These are phyloP conservation scores for Chymomyza amoena DNA, from an alignment of 2,888 invertebrate species.

Conservation along the genomic window DNA sequence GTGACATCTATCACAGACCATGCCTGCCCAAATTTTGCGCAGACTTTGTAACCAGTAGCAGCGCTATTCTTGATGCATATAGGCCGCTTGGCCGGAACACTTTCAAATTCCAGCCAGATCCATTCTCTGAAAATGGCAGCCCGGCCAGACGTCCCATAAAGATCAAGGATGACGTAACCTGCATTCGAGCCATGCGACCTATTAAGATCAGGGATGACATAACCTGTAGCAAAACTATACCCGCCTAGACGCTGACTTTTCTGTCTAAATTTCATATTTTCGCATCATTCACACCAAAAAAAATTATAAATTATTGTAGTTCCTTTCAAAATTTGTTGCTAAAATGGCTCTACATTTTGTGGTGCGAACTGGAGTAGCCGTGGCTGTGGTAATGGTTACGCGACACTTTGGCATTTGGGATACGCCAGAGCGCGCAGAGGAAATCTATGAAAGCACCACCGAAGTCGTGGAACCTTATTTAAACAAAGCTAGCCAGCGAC, in stretches of 20 bases:
- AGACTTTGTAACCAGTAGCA: background rate
- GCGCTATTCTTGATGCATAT: background rate
- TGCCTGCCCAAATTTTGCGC: background rate
- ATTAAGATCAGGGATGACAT: slow-evolving; percentile 54
- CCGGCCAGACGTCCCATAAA: background rate
- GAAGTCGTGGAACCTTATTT: slow-evolving; percentile 35
- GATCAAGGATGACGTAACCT: slow-evolving; percentile 1
- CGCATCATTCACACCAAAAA: background rate
- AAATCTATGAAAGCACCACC: slow-evolving; percentile 28
- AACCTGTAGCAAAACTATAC: slow-evolving; percentile 42
- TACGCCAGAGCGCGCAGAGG: slow-evolving; percentile 33
- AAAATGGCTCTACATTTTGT: slow-evolving; percentile 43
- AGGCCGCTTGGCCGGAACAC: background rate
- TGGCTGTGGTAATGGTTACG: slow-evolving; percentile 43
- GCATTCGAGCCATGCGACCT: background rate
- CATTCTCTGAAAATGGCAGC: background rate
- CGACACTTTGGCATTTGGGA: slow-evolving; percentile 46
- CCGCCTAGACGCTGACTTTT: slow-evolving; percentile 13
- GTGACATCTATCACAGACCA: background rate
- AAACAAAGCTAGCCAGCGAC: slow-evolving; percentile 25
- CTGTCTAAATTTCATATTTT: slow-evolving; percentile 20
- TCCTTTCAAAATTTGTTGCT: background rate
- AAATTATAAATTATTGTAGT: too few relatives aligned
- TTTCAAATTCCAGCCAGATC: background rate
- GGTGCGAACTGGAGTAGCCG: slow-evolving; percentile 48